A percentile compares a stretch with the other conserved stretches of the same genome.
Conservation (phyloP, 2,113 vertebrate species). For the Psilopsiagon aurifrons region DNA sequence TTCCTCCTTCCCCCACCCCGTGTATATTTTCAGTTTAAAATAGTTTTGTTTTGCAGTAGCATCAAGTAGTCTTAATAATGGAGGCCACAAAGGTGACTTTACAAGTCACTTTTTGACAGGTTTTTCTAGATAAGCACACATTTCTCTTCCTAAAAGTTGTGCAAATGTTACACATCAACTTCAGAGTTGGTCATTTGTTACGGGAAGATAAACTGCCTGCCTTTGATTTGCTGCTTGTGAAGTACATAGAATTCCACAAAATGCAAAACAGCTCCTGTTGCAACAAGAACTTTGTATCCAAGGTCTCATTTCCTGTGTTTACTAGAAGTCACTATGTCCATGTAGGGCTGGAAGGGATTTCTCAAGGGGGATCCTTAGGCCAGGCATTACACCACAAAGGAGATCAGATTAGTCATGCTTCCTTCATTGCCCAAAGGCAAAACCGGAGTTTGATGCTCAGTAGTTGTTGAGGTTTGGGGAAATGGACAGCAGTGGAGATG, state of each 20-base stretch:
- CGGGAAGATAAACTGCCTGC: background rate
- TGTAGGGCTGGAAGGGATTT: background rate
- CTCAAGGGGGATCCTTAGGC: background rate
- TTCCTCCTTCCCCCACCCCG: background rate
- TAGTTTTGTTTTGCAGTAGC: background rate
- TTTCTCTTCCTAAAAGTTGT: background rate
- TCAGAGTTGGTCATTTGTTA: background rate
- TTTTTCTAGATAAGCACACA: background rate
- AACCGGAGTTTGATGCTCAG: background rate
- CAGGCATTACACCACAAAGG: fast-evolving
- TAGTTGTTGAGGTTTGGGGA: background rate
- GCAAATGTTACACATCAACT: background rate
- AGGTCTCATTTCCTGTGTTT: background rate
- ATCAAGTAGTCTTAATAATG: background rate
- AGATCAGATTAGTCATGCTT: background rate
- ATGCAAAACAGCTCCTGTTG: background rate
- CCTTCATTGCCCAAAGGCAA: background rate
- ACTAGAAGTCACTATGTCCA: background rate
- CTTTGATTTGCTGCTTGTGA: background rate
- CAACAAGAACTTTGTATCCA: background rate
- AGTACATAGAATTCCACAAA: background rate
- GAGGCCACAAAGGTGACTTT: background rate
- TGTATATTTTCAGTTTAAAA: background rate
- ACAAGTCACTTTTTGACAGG: background rate
- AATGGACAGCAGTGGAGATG: background rate